A percentile compares a stretch with the other conserved stretches of the same genome.
Conservation (phyloP, 92 coral and sea anemone species). For the Heliopora coerulea region DNA sequence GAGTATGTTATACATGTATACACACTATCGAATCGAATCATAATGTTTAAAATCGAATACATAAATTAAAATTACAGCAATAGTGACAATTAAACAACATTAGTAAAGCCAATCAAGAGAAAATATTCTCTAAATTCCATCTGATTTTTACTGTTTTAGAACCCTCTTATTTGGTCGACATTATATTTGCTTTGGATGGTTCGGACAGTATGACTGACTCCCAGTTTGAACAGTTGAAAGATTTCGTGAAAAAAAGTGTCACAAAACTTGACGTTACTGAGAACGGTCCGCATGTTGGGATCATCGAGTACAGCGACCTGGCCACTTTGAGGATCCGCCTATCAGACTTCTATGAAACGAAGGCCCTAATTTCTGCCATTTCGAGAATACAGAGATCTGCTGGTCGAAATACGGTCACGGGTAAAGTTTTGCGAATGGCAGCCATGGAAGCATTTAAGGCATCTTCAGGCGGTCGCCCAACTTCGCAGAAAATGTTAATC, state of each 20-base stretch:
- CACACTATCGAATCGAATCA: no score
- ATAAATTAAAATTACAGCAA: no score
- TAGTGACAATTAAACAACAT: no score
- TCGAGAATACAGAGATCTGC: slow-evolving; percentile 44
- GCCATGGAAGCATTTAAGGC: slow-evolving; percentile 45
- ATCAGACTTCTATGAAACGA: slow-evolving; percentile 27
- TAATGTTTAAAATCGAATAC: no score
- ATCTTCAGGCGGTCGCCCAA: slow-evolving; percentile 38
- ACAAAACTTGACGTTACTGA: slow-evolving; percentile 29
- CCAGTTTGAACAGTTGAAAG: slow-evolving; percentile 53
- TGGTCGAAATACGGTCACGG: slow-evolving; percentile 39
- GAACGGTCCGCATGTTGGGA: slow-evolving; percentile 29
- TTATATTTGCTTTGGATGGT: slow-evolving; percentile 54
- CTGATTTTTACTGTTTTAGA: slow-evolving; percentile 17
- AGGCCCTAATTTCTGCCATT: slow-evolving; percentile 60
- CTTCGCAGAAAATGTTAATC: slow-evolving; percentile 46
- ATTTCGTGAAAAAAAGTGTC: slow-evolving; percentile 42
- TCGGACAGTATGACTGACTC: slow-evolving; percentile 19
- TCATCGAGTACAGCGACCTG: slow-evolving; percentile 33
- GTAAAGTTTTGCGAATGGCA: slow-evolving; percentile 31
- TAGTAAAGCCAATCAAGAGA: no score
- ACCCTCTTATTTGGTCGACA: slow-evolving; percentile 32
- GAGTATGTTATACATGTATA: no score
- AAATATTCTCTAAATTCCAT: no score
- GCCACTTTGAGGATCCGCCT: slow-evolving; percentile 26